Evolutionary conservation across 2,888 invertebrate species (phyloP).

Genomic region (Pollenia labialis): DNA sequence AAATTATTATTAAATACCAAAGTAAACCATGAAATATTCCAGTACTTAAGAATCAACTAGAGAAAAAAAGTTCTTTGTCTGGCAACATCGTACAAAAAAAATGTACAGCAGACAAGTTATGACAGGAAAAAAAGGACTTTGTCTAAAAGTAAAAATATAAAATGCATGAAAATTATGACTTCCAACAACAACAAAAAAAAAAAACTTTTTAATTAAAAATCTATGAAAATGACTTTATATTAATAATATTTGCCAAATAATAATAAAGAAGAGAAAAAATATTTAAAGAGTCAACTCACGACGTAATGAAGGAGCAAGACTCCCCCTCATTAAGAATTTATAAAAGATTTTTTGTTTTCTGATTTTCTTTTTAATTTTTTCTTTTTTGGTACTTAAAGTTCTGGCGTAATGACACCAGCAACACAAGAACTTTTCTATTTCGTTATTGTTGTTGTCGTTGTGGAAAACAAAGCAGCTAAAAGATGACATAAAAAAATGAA

Average conservation of each 20-base stretch:
- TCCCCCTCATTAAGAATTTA: conserved; percentile 66
- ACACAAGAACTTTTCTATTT: conserved; percentile 47
- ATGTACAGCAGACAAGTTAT: conserved; percentile 59
- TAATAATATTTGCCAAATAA: conserved; percentile 67
- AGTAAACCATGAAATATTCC: conserved; percentile 38
- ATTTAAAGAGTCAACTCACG: conserved; percentile 44
- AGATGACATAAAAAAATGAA: conserved; percentile 21
- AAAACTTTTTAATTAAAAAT: conserved; percentile 72
- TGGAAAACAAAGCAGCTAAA: conserved; percentile 42
- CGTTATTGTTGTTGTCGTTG: conserved; percentile 19
- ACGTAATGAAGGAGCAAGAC: conserved; percentile 36
- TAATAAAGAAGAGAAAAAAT: conserved; percentile 25
- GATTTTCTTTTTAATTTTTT: conserved; percentile 1
- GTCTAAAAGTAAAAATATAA: conserved; percentile 6
- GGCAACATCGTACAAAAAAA: conserved; percentile 29
- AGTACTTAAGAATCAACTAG: conserved; percentile 17
- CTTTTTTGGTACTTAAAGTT: conserved; percentile 43
- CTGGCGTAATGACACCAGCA: conserved; percentile 61
- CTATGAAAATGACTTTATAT: conserved; percentile 69
- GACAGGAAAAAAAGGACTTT: conserved; percentile 35
- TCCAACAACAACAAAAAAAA: conserved; percentile 11
- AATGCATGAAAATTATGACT: conserved; percentile 31
- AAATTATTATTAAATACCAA: conserved; percentile 47
- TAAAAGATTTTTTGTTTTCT: conserved; percentile 25
- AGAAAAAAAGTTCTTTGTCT: conserved; percentile 58